Conservation (phyloP, 2,888 invertebrate species). For the Salpingus planirostris region DNA sequence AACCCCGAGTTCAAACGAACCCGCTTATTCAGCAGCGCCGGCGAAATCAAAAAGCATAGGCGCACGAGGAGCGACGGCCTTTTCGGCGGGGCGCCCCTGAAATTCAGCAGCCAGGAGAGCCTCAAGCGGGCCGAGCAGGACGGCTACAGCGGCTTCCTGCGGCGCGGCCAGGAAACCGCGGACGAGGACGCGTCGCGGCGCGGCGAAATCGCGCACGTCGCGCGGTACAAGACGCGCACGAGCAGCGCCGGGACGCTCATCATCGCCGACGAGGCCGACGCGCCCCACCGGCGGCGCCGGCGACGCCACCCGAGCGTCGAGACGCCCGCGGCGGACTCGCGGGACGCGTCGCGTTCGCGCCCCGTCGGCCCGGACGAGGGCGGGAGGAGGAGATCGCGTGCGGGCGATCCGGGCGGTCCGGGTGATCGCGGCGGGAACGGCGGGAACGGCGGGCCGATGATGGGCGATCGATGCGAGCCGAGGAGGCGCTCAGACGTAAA, state of each 20-base stretch:
- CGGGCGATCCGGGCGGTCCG: no score
- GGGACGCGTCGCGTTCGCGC: background rate
- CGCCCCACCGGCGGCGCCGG: conserved; percentile 27
- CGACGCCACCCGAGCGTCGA: conserved; percentile 13
- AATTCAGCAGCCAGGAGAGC: conserved; percentile 29
- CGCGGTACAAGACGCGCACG: conserved; percentile 44
- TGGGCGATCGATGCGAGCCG: no score
- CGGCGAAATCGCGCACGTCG: no score
- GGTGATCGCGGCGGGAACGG: no score
- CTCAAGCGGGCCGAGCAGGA: conserved; percentile 30
- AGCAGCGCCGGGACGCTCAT: conserved; percentile 48
- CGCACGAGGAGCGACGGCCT: conserved; percentile 30
- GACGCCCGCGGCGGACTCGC: background rate
- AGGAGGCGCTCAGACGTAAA: no score
- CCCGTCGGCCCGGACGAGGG: no score
- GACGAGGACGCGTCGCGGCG: no score
- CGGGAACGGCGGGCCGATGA: no score
- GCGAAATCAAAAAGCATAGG: conserved; percentile 16
- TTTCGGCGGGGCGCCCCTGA: conserved; percentile 28
- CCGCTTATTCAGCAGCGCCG: no score
- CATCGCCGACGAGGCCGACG: conserved; percentile 42
- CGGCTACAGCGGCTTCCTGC: conserved; percentile 32
- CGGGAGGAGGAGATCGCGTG: no score
- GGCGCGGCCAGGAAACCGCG: conserved; percentile 3
- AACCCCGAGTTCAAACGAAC: no score